Evolutionary conservation across 2,888 invertebrate genomes (phyloP).

Genomic region (Ormia ochracea): DNA sequence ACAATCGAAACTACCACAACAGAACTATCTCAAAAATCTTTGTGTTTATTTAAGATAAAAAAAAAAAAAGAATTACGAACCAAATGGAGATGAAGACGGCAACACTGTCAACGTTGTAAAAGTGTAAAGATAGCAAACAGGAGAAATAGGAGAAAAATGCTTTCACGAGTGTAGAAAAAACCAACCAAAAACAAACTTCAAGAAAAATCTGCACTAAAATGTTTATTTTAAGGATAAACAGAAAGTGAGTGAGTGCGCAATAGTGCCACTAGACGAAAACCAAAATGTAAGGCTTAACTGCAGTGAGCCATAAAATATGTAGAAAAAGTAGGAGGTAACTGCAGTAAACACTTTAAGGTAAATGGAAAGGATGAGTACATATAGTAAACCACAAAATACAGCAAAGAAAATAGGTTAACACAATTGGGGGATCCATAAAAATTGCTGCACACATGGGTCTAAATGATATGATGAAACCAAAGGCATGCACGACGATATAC

Average conservation of each 20-base stretch:
- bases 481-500: too few relatives aligned
- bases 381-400: constrained; percentile 10
- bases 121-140: constrained; percentile 51
- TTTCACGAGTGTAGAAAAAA: constrained; percentile 38
- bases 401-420: too few relatives aligned
- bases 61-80: background rate
- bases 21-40: constrained; percentile 74
- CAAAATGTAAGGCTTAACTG: too few relatives aligned
- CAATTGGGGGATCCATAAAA: too few relatives aligned
- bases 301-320: too few relatives aligned
- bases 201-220: constrained; percentile 70
- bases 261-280: constrained; percentile 72
- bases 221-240: constrained; percentile 75
- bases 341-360: constrained; percentile 54
- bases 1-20: constrained; percentile 74
- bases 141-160: constrained; percentile 8
- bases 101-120: constrained; percentile 61
- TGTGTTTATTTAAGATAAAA: constrained; percentile 64
- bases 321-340: too few relatives aligned
- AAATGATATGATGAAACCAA: too few relatives aligned
- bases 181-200: constrained; percentile 23
- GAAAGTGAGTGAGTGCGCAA: constrained; percentile 68
- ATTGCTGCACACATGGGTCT: too few relatives aligned
- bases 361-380: background rate
- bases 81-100: constrained; percentile 64